A percentile compares a stretch with the other conserved stretches of the same genome.
Conservation (phyloP, 2,113 vertebrate species). For the Girardinichthys multiradiatus region DNA sequence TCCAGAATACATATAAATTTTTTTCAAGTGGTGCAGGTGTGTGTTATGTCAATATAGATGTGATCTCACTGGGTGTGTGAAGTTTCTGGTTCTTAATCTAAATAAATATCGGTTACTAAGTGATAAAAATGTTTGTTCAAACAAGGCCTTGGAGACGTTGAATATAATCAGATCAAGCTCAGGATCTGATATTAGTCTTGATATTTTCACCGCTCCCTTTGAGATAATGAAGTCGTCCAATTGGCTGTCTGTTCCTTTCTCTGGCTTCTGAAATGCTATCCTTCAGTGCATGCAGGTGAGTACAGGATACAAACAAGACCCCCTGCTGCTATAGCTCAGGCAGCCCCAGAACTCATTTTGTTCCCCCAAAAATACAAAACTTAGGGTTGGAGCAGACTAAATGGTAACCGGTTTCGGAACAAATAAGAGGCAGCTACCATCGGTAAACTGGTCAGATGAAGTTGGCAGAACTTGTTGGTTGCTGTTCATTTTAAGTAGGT, state of each 20-base stretch:
- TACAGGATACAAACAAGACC: slow-evolving; percentile 26
- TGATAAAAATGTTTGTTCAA: slow-evolving; percentile 48
- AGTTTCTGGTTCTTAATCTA: slow-evolving; percentile 37
- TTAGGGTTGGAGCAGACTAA: slow-evolving; percentile 22
- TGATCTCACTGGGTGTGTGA: slow-evolving; percentile 18
- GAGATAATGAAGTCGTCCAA: slow-evolving; percentile 19
- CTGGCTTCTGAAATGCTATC: background rate
- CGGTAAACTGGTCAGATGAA: too few species aligned
- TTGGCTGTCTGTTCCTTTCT: slow-evolving; percentile 4
- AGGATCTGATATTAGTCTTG: slow-evolving; percentile 39
- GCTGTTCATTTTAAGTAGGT: too few species aligned
- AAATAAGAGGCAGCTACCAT: slow-evolving; percentile 3
- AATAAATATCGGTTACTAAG: slow-evolving; percentile 50
- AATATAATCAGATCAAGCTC: slow-evolving; percentile 47
- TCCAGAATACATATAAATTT: fast-evolving
- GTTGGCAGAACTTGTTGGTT: too few species aligned
- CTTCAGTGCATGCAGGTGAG: slow-evolving; percentile 36
- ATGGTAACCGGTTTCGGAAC: slow-evolving; percentile 26
- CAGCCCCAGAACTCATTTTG: slow-evolving; percentile 23
- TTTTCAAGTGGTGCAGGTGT: slow-evolving; percentile 5
- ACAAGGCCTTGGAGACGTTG: slow-evolving; percentile 23
- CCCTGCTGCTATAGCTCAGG: slow-evolving; percentile 31
- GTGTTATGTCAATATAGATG: background rate
- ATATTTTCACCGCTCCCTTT: slow-evolving; percentile 28
- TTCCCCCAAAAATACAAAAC: slow-evolving; percentile 26